A percentile compares a stretch with the other conserved stretches of the same genome.
These are phyloP conservation scores for Armadillidium nasatum DNA, from an alignment of 1,140 invertebrate genomes.

Conservation along the genomic window DNA sequence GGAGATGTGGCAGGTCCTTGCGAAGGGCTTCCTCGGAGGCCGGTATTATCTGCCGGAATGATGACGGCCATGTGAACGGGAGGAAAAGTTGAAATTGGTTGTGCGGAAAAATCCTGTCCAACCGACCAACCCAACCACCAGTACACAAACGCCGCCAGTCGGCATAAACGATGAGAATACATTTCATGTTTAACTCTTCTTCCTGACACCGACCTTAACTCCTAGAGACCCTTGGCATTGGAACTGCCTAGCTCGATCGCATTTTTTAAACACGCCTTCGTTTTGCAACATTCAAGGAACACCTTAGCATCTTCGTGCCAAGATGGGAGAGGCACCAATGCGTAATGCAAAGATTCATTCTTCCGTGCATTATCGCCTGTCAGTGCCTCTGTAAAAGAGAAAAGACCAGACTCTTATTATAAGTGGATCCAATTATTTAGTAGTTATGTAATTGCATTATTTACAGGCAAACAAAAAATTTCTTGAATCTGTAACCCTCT, in stretches of 20 bases:
- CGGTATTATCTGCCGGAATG: neutral
- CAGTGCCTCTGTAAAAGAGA: slow-evolving; percentile 5
- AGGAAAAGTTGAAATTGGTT: neutral
- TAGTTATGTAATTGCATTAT: neutral
- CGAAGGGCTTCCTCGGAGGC: neutral
- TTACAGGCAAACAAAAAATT: neutral
- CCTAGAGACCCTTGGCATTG: slow-evolving; percentile 30
- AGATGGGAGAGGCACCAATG: slow-evolving; percentile 23
- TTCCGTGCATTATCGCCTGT: neutral
- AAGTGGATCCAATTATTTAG: neutral
- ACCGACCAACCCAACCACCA: too few species aligned
- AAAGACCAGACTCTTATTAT: neutral
- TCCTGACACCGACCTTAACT: slow-evolving; percentile 33
- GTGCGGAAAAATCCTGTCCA: neutral
- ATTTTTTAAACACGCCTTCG: neutral
- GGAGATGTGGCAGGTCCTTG: neutral
- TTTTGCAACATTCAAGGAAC: slow-evolving; percentile 28
- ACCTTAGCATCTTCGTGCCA: slow-evolving; percentile 37
- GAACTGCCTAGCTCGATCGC: neutral
- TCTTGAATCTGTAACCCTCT: neutral
- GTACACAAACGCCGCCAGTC: neutral
- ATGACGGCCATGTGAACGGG: neutral
- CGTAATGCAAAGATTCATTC: neutral
- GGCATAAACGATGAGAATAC: neutral
- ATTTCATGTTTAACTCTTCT: slow-evolving; percentile 17